These are phyloP conservation scores for Seira ritae DNA, from an alignment of 2,888 invertebrate genomes.

Conservation along the genomic window DNA sequence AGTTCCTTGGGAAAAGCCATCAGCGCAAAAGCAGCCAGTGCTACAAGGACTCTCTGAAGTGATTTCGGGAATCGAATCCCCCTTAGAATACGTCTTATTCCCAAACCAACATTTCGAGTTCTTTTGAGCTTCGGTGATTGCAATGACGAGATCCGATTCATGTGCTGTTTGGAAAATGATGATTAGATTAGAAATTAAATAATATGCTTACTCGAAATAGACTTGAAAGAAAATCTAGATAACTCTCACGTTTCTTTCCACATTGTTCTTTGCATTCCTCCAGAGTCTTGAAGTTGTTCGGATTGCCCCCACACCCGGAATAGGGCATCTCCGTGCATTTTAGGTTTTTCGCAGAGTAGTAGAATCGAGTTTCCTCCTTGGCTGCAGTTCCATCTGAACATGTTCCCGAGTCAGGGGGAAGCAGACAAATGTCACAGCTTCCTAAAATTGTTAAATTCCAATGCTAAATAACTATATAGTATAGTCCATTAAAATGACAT, in stretches of 20 bases:
- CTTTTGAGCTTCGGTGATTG: constrained; percentile 55
- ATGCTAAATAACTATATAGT: neutral
- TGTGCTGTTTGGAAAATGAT: constrained; percentile 4
- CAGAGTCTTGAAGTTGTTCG: constrained; percentile 65
- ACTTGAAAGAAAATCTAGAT: neutral
- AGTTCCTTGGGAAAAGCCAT: constrained; percentile 25
- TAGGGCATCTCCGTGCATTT: constrained; percentile 69
- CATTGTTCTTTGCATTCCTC: constrained; percentile 64
- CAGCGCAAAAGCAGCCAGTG: constrained; percentile 60
- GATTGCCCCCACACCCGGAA: constrained; percentile 67
- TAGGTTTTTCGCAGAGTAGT: constrained; percentile 61
- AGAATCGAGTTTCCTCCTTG: constrained; percentile 55
- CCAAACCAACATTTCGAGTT: constrained; percentile 56
- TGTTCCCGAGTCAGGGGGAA: constrained; percentile 57
- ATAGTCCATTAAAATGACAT: too few relatives aligned
- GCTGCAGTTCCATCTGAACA: constrained; percentile 35
- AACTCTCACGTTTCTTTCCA: constrained; percentile 55
- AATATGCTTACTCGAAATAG: neutral
- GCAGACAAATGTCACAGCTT: constrained; percentile 42
- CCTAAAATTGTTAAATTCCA: neutral
- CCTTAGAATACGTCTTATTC: constrained; percentile 48
- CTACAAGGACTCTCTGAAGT: constrained; percentile 58
- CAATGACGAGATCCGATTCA: constrained; percentile 31
- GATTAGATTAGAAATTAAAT: neutral
- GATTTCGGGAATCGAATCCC: constrained; percentile 51